Percentiles rank a stretch among this genome's conserved stretches.
Conservation (phyloP, 2,797 vertebrate genomes). For the Oreochromis grahami region DNA sequence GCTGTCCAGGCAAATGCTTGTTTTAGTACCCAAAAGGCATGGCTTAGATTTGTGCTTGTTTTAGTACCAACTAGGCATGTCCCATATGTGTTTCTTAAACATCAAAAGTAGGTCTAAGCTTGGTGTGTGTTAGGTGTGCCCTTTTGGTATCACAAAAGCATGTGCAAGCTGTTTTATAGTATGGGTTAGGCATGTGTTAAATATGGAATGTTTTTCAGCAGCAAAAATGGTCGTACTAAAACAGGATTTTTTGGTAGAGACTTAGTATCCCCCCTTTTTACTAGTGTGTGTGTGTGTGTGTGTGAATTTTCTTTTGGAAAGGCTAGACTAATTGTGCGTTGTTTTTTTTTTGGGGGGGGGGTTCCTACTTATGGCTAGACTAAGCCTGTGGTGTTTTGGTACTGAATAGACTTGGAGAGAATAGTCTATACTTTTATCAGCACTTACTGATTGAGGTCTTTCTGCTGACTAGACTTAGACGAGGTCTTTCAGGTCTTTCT, state of each 20-base stretch:
- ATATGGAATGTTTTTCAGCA: background rate
- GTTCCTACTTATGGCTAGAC: background rate
- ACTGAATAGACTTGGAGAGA: background rate
- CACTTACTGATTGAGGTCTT: background rate
- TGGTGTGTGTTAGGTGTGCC: background rate
- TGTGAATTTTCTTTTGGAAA: too few species aligned
- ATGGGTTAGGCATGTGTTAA: background rate
- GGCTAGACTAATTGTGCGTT: too few species aligned
- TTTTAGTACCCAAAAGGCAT: background rate
- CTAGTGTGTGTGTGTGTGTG: too few species aligned
- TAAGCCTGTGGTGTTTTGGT: background rate
- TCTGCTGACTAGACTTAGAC: background rate
- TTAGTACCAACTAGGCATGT: background rate
- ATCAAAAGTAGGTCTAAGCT: background rate
- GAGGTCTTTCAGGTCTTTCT: background rate
- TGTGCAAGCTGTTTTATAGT: background rate
- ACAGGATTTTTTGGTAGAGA: background rate
- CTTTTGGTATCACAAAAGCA: background rate
- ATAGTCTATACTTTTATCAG: background rate
- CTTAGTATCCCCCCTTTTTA: background rate
- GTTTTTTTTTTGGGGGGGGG: too few species aligned
- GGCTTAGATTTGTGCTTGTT: background rate
- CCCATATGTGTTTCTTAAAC: background rate
- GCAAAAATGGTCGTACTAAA: background rate
- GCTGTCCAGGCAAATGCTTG: background rate